Base-by-base conservation (phyloP, 1,140 invertebrate species). In the Pseudachorutes palmiensis region DNA sequence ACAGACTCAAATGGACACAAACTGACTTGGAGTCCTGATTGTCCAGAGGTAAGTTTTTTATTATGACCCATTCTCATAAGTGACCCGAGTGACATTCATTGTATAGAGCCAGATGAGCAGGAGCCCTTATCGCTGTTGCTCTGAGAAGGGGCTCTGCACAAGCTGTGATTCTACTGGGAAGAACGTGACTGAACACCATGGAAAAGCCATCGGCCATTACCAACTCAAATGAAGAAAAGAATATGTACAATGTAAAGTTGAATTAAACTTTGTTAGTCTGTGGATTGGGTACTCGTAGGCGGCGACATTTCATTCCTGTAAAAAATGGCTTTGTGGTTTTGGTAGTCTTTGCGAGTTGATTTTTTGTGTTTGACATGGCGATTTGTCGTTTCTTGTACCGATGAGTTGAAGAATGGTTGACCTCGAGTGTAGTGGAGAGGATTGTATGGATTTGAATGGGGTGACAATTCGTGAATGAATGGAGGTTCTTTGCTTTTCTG, bases 51-150 rank as follows among this genome's bases (percentile, higher is more conserved):
- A 70, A 31, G 12, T 28, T 60, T 29, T 31, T 29, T 60, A 3
- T 62, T 5, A 62, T 16, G 2, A 33, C 16, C n/a, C 19, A 3
- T 61, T 26, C 2, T 16, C 2, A 61, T 28, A 61, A 9, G 16
- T 3, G 30, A 16, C 26, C 2, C 24, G 30, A 14, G 14, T 48
- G 12, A 45, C 19, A 24, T 48, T 62, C 31, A 14, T 19, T 30
- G 30, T 67, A 9, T 33, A 71, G 70, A 64, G 49, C 59, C 63
- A 66, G 19, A 49, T 68, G 28, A 58, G 31, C 12, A n/a, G 58
- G 30, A 72, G 65, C 45, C 70, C 67, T 0, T 72, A 67, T 32
- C 24, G 62, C 9, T 72, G 70, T 45, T 72, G 70, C 33, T 69
- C 70, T 3, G 55, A 64, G 29, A 66, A 65, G 36, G 70, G 70